These are phyloP conservation scores for Malacoraja senta DNA, from an alignment of 2,797 vertebrate species.

Conservation along the genomic window DNA sequence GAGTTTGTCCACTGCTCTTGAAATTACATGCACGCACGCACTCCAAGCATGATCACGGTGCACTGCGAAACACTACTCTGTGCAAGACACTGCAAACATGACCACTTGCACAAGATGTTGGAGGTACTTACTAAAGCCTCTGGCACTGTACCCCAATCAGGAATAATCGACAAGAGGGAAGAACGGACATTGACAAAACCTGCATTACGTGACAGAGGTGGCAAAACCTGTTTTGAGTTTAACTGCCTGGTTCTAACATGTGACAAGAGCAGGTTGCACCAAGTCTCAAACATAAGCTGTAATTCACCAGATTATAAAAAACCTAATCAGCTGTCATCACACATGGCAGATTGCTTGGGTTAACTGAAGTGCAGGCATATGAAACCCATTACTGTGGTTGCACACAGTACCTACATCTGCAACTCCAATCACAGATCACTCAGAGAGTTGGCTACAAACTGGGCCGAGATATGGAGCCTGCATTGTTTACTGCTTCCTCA, in stretches of 20 bases:
- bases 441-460: slow-evolving; percentile 19
- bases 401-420: slow-evolving; percentile 28
- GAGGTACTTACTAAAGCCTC: not conserved
- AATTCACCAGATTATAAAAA: slow-evolving; percentile 29
- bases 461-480: slow-evolving; percentile 21
- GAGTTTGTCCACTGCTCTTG: not conserved
- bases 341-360: slow-evolving; percentile 22
- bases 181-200: not conserved
- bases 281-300: not conserved
- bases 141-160: not conserved
- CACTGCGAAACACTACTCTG: not conserved
- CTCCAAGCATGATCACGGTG: not conserved
- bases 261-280: slow-evolving; percentile 7
- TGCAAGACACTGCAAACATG: not conserved
- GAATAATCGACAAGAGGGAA: not conserved
- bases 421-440: slow-evolving; percentile 8
- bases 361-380: slow-evolving; percentile 36
- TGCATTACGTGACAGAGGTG: not conserved
- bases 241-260: not conserved
- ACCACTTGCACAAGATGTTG: not conserved
- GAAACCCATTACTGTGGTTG: slow-evolving; percentile 29
- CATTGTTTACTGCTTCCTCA: slow-evolving; percentile 33
- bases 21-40: not conserved
- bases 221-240: not conserved
- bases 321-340: slow-evolving; percentile 33